phyloP scores from a whole-genome alignment of 2,113 vertebrate genomes.

The Myotis brandtii region DNA sequence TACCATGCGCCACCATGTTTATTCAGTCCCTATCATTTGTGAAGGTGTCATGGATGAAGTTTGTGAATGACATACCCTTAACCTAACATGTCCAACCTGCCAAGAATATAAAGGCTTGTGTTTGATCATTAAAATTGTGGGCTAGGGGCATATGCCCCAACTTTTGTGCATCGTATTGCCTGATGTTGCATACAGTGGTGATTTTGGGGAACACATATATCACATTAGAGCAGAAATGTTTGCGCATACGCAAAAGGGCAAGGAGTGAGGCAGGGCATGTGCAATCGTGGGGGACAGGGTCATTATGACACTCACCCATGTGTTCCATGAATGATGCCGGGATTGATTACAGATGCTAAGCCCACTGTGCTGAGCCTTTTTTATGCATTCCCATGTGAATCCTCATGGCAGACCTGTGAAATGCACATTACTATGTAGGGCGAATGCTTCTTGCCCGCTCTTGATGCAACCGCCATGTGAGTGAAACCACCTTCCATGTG shows the following conservation, averaged over 20 bases:
- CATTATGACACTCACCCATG: background rate
- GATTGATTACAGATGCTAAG: background rate
- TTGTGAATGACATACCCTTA: too few species aligned
- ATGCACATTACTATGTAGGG: fast-evolving
- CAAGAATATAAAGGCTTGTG: too few species aligned
- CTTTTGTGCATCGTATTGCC: background rate
- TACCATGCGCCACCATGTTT: background rate
- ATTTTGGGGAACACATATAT: background rate
- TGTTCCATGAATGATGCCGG: too few species aligned
- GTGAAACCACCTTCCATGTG: fast-evolving
- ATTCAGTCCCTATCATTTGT: background rate
- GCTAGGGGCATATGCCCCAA: too few species aligned
- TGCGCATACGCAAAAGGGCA: background rate
- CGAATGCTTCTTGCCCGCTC: background rate
- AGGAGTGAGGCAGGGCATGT: background rate
- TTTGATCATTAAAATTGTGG: too few species aligned
- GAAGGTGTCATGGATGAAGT: background rate
- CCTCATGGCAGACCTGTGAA: background rate
- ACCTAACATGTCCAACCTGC: too few species aligned
- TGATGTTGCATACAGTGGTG: too few species aligned
- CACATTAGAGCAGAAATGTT: background rate
- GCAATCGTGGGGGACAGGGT: background rate
- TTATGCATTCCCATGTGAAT: fast-evolving
- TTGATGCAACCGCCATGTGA: fast-evolving
- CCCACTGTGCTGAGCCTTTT: background rate